These are phyloP conservation scores for Lindbergichthys nudifrons DNA, from an alignment of 2,797 vertebrate genomes.

Conservation along the genomic window DNA sequence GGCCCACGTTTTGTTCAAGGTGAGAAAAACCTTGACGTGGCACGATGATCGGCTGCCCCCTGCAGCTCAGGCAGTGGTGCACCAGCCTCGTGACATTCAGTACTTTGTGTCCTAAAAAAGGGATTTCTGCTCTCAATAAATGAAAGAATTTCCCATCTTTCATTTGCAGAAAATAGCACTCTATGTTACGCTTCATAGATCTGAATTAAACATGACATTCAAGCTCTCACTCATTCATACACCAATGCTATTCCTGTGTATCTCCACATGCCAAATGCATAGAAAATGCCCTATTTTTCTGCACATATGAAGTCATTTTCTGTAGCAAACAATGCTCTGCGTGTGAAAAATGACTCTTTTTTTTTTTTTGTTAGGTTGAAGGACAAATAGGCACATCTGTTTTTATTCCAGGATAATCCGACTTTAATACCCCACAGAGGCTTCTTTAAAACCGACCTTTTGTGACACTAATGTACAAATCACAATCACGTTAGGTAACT, in stretches of 20 bases:
- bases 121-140: constrained; percentile 2
- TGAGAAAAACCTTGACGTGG: not conserved
- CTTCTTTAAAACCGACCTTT: not conserved
- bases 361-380: not conserved
- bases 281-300: not conserved
- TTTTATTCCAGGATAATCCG: not conserved
- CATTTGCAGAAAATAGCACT: not conserved
- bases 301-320: not conserved
- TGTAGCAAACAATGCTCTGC: not conserved
- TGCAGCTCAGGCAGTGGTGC: constrained; percentile 31
- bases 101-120: not conserved
- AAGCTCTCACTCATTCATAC: not conserved
- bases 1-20: constrained; percentile 18
- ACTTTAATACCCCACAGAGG: not conserved
- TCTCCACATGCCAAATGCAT: not conserved
- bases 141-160: not conserved
- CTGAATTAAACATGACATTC: constrained; percentile 42
- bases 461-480: not conserved
- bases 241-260: not conserved
- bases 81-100: not conserved
- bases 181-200: not conserved
- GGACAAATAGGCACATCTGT: constrained; percentile 7
- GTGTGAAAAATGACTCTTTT: not conserved
- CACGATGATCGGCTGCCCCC: constrained; percentile 55
- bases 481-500: constrained; percentile 11